phyloP scores from a whole-genome alignment of 2,113 vertebrate genomes.

The Silurus asotus region DNA sequence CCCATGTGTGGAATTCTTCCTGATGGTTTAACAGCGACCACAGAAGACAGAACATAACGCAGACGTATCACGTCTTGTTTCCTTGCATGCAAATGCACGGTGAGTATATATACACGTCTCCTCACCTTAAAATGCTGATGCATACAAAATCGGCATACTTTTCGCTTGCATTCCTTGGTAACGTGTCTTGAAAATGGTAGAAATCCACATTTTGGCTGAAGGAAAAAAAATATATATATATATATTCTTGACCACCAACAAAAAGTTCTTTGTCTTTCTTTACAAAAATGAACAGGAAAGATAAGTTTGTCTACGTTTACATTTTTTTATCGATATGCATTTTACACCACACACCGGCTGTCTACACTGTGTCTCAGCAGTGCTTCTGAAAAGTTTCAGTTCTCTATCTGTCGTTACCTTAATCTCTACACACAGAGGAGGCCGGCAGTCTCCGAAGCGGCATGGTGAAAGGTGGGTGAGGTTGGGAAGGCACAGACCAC shows the following conservation, averaged over 20 bases:
- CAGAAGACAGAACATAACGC: not conserved
- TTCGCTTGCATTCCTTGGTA: conserved; percentile 89
- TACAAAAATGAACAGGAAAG: not conserved
- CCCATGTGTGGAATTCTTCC: not conserved
- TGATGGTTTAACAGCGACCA: not conserved
- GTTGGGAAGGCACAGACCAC: conserved; percentile 93
- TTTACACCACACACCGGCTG: not conserved
- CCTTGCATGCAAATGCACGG: not conserved
- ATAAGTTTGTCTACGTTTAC: not conserved
- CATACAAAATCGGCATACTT: conserved; percentile 97
- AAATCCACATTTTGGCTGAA: conserved; percentile 97
- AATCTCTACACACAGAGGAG: conserved; percentile 93
- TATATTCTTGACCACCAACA: not conserved
- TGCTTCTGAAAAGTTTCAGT: not conserved
- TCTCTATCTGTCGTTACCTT: conserved; percentile 75
- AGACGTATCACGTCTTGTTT: not conserved
- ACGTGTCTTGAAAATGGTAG: conserved; percentile 87
- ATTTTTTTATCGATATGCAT: not conserved
- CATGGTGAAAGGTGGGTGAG: conserved; percentile 83
- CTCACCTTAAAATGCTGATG: conserved; percentile 89
- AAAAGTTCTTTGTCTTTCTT: not conserved
- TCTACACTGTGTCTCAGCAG: too few relatives aligned
- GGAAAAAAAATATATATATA: conserved; percentile 49
- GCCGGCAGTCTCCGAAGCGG: conserved; percentile 78
- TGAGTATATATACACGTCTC: not conserved